Conservation (phyloP, 2,888 invertebrate genomes). For the Notodonta dromedarius region DNA sequence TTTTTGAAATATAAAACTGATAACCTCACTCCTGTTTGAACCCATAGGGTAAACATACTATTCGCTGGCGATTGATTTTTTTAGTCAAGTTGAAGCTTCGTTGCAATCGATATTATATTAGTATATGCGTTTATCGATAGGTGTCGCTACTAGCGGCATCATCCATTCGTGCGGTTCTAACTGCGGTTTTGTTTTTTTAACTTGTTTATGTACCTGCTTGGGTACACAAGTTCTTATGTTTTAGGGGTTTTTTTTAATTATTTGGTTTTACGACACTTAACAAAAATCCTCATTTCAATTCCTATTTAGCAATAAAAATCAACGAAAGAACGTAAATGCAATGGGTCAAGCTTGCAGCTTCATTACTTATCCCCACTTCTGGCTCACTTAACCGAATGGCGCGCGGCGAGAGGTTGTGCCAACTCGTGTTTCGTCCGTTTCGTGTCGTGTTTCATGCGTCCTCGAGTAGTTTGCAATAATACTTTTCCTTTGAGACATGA, state of each 20-base stretch:
- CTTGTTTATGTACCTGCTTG: neutral
- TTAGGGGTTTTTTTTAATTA: no score
- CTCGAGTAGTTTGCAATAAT: constrained; percentile 57
- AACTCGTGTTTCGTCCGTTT: constrained; percentile 53
- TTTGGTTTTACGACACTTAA: no score
- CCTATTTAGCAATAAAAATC: constrained; percentile 15
- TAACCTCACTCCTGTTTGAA: no score
- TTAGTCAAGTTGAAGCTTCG: neutral
- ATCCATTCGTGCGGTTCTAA: neutral
- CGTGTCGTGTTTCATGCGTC: constrained; percentile 72
- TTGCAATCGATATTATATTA: neutral
- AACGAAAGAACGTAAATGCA: constrained; percentile 41
- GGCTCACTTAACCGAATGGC: constrained; percentile 65
- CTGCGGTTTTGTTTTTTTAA: neutral
- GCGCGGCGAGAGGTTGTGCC: constrained; percentile 73
- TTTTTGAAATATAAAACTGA: no score
- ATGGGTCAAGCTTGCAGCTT: constrained; percentile 68
- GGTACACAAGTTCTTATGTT: no score
- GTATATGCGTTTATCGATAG: neutral
- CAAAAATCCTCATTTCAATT: no score
- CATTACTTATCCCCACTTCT: constrained; percentile 72
- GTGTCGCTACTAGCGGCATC: neutral
- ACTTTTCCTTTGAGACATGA: constrained; percentile 63
- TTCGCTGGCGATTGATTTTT: no score
- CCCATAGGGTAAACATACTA: neutral